Evolutionary conservation across 2,797 vertebrate species (phyloP).

Genomic region (Smutsia gigantea): DNA sequence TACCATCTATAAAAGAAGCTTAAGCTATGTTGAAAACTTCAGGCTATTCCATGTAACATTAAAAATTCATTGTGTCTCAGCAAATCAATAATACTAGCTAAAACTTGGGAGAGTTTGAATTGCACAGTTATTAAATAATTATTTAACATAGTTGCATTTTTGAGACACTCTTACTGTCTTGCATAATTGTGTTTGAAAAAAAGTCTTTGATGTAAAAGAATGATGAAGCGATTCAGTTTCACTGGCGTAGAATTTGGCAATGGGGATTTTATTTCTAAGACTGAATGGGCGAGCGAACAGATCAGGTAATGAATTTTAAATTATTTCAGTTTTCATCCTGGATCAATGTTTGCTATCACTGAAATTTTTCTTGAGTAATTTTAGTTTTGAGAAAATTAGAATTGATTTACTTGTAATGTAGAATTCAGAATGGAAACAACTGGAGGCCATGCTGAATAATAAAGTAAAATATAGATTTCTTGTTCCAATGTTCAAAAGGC

Average conservation of each 20-base stretch:
- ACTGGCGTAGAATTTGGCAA: not conserved
- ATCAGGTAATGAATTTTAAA: conserved; percentile 65
- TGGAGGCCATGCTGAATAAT: conserved; percentile 63
- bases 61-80: conserved; percentile 26
- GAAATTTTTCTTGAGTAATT: conserved; percentile 67
- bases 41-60: not conserved
- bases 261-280: conserved; percentile 48
- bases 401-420: conserved; percentile 74
- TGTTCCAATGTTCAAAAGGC: conserved; percentile 53
- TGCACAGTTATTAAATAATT: conserved; percentile 45
- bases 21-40: conserved; percentile 18
- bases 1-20: not conserved
- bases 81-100: conserved; percentile 43
- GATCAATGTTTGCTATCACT: conserved; percentile 63
- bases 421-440: conserved; percentile 63
- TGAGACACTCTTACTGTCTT: not conserved
- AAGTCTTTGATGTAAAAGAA: not conserved
- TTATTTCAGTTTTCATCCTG: conserved; percentile 68
- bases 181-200: not conserved
- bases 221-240: not conserved
- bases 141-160: not conserved
- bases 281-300: not conserved
- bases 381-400: conserved; percentile 76
- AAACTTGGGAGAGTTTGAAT: conserved; percentile 39
- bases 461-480: conserved; percentile 71